These are phyloP conservation scores for Palythoa heliodiscus DNA, from an alignment of 92 coral and sea anemone genomes.

Conservation along the genomic window DNA sequence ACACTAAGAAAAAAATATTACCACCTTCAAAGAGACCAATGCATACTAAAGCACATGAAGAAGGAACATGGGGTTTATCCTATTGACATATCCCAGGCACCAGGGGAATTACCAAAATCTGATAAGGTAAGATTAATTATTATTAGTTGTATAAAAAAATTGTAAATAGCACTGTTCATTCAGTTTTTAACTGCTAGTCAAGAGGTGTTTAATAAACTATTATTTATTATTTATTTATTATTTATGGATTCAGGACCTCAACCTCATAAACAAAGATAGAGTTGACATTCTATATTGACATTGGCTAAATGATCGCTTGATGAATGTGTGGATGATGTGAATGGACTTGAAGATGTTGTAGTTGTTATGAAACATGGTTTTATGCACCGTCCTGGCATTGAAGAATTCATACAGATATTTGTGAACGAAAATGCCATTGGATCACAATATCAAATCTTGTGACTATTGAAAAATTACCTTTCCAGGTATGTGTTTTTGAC, in stretches of 20 bases:
- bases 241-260: conserved; percentile 14
- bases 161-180: too few species aligned
- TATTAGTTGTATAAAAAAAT: too few species aligned
- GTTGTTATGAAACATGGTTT: conserved; percentile 53
- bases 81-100: not conserved
- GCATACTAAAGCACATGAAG: not conserved
- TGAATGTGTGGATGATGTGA: conserved; percentile 39
- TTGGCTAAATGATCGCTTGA: too few species aligned
- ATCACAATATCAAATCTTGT: not conserved
- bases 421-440: not conserved
- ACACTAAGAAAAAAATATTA: not conserved
- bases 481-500: conserved; percentile 44
- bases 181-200: too few species aligned
- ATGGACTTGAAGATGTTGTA: conserved; percentile 59
- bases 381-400: conserved; percentile 1
- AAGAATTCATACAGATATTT: not conserved
- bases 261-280: too few species aligned
- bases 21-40: not conserved
- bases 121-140: too few species aligned
- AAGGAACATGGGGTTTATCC: not conserved
- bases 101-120: not conserved
- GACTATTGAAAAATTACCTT: not conserved
- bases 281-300: too few species aligned
- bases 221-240: too few species aligned
- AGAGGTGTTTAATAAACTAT: too few species aligned